Percentiles rank a stretch among this genome's conserved stretches.
phyloP scores from a whole-genome alignment of 2,113 vertebrate species.

The Odontophorus gujanensis region DNA sequence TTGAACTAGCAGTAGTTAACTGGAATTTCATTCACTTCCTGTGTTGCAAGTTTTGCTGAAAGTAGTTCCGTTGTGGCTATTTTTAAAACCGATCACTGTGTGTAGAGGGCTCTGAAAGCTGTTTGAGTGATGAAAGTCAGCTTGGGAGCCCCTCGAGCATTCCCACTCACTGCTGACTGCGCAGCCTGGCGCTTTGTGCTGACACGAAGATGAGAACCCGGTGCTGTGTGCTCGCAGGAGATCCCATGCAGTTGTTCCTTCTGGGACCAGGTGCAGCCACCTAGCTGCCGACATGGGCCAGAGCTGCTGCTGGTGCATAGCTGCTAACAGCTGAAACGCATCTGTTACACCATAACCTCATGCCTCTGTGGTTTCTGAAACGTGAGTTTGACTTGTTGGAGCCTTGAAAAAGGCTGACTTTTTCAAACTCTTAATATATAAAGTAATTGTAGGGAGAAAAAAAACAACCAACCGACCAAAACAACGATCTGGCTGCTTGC shows the following conservation, averaged over 20 bases:
- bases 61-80: constrained; percentile 73
- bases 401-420: neutral
- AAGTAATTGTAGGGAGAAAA: neutral
- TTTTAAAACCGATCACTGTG: constrained; percentile 69
- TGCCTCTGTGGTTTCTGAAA: neutral
- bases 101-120: constrained; percentile 19
- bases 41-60: constrained; percentile 70
- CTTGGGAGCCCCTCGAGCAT: neutral
- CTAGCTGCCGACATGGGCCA: neutral
- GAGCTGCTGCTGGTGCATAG: neutral
- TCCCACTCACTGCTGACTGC: constrained; percentile 1
- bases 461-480: neutral
- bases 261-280: neutral
- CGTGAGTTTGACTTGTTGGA: neutral
- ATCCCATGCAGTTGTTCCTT: neutral
- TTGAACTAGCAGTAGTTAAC: constrained; percentile 59
- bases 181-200: neutral
- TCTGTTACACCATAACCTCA: neutral
- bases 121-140: constrained; percentile 33
- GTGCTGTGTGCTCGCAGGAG: neutral
- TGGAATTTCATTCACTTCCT: constrained; percentile 77
- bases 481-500: neutral
- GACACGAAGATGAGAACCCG: neutral
- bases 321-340: neutral
- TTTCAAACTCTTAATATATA: neutral